Base-by-base conservation (phyloP, 1,140 invertebrate genomes). In the Ips typographus region DNA sequence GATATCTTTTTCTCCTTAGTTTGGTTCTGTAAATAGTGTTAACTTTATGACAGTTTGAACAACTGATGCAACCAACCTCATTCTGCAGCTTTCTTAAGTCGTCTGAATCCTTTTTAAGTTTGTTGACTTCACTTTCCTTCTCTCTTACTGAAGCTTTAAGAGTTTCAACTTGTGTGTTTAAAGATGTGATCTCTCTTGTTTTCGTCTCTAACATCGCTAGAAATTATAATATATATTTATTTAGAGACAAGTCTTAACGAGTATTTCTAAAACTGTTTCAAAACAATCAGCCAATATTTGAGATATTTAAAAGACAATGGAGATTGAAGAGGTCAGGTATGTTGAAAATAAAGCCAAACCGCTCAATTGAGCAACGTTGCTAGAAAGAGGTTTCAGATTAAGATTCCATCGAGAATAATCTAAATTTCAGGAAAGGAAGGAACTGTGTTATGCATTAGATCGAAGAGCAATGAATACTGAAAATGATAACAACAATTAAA, bases 81-180 rank as follows among this genome's bases (percentile, higher is more conserved):
- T 83, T 83, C 1, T 82, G 72, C 61, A 83, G 74, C 77, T 84
- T 84, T 60, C 75, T 81, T 77, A 85, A 84, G 52, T 83, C 82
- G 73, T 84, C 84, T 60, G 86, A 76, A 77, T 85, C 84, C 76
- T 85, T 85, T 74, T 85, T 84, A 5, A 87, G 74, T 75, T 84
- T 85, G 37, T 84, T 82, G 55, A 86, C 81, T 76, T 87, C 84
- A 76, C 83, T 83, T 51, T 86, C 83, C 75, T 86, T 85, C 41
- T 60, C 57, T 38, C 55, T 55, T 38, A 73, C 37, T 2, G 55
- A 41, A 1, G 6, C 8, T 76, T 76, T 59, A 2, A 86, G 73
- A 7, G 82, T 79, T 76, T 86, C 83, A 65, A 84, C 81, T 75
- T 85, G 83, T 70, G 83, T 84, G 75, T 82, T 84, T 68, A 82